phyloP scores from a whole-genome alignment of 2,888 invertebrate species.

The Itoplectis maculator region DNA sequence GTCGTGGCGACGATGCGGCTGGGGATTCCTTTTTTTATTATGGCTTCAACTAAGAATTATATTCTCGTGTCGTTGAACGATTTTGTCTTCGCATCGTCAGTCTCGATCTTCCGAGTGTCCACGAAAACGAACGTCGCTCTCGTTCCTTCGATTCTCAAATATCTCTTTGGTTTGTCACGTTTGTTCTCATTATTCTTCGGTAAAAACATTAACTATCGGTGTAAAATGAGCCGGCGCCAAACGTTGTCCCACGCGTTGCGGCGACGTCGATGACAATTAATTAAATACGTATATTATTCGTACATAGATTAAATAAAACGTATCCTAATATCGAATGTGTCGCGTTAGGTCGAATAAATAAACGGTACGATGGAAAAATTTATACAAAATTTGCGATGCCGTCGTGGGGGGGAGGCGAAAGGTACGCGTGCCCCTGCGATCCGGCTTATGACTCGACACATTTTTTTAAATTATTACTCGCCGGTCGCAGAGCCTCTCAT shows the following conservation, averaged over 20 bases:
- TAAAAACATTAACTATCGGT: conserved; percentile 65
- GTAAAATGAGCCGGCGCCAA: conserved; percentile 49
- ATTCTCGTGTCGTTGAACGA: conserved; percentile 26
- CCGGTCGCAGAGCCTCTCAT: conserved; percentile 55
- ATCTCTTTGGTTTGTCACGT: conserved; percentile 49
- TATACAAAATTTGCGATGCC: conserved; percentile 68
- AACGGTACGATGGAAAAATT: conserved; percentile 69
- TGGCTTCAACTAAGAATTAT: conserved; percentile 23
- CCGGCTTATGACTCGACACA: conserved; percentile 59
- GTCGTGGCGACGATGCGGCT: conserved; percentile 50
- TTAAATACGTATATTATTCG: conserved; percentile 53
- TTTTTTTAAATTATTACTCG: conserved; percentile 54
- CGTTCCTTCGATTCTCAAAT: conserved; percentile 33
- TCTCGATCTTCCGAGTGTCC: conserved; percentile 27
- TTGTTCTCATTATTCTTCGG: conserved; percentile 37
- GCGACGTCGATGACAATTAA: conserved; percentile 56
- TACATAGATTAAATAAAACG: conserved; percentile 55
- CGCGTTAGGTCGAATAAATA: conserved; percentile 66
- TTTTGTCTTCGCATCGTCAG: conserved; percentile 16
- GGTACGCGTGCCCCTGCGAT: conserved; percentile 63
- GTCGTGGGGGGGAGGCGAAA: conserved; percentile 33
- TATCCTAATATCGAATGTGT: conserved; percentile 64
- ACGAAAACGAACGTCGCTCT: conserved; percentile 15
- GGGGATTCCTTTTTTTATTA: not conserved
- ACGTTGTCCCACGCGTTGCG: conserved; percentile 18